Conservation (phyloP, 2,113 vertebrate species). For the Drymodes brunneopygia region DNA sequence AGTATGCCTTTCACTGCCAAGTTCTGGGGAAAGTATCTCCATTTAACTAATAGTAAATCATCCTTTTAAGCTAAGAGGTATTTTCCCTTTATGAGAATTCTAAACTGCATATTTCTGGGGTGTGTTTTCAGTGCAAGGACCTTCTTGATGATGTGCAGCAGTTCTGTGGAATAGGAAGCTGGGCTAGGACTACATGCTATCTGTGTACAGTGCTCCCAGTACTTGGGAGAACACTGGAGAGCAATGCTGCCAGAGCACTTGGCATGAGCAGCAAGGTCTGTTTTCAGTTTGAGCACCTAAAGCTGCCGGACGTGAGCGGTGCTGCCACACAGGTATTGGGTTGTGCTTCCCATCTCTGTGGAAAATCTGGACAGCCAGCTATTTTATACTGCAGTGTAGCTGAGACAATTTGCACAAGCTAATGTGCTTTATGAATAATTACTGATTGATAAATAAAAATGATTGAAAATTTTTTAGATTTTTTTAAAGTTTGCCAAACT, state of each 20-base stretch:
- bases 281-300: not conserved
- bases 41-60: not conserved
- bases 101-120: not conserved
- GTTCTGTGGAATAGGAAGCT: not conserved
- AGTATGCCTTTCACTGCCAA: not conserved
- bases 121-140: not conserved
- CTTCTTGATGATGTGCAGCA: not conserved
- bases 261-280: fast-evolving
- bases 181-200: not conserved
- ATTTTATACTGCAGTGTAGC: not conserved
- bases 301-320: fast-evolving
- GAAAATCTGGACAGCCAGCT: not conserved
- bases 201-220: not conserved
- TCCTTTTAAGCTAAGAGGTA: not conserved
- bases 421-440: not conserved
- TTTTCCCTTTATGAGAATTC: not conserved
- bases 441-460: not conserved
- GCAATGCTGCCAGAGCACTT: not conserved
- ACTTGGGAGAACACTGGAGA: not conserved
- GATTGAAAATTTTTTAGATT: not conserved
- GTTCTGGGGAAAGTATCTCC: not conserved
- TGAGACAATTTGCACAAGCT: not conserved
- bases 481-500: not conserved
- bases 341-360: not conserved
- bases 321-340: not conserved